phyloP scores from a whole-genome alignment of 2,797 vertebrate genomes.

The Chelon auratus region DNA sequence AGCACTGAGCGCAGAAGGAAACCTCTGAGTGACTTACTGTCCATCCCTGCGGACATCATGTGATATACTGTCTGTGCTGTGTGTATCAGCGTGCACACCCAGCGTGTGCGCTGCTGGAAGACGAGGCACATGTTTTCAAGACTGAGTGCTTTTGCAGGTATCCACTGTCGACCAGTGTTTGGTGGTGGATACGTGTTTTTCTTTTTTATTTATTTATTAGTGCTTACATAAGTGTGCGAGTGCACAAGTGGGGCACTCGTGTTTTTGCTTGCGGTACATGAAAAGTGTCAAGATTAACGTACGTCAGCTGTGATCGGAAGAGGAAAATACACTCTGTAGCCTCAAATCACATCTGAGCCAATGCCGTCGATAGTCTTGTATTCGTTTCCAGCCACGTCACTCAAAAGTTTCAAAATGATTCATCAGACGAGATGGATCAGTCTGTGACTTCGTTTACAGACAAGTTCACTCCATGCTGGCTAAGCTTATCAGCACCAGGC shows the following conservation, averaged over 20 bases:
- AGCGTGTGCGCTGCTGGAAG: background rate
- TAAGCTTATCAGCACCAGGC: too few species aligned
- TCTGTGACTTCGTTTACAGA: too few species aligned
- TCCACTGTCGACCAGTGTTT: background rate
- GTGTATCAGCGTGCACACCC: background rate
- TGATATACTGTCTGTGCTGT: background rate
- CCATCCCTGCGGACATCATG: background rate
- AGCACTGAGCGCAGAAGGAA: conserved; percentile 4
- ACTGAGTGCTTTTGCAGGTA: conserved; percentile 3
- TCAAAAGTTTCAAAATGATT: too few species aligned
- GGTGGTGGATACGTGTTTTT: conserved; percentile 3
- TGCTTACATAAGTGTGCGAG: background rate
- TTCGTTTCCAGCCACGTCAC: too few species aligned
- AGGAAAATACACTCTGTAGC: background rate
- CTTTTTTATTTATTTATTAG: conserved; percentile 29
- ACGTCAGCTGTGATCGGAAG: conserved; percentile 2
- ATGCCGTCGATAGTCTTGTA: background rate
- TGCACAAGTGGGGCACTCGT: background rate
- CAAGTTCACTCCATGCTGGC: too few species aligned
- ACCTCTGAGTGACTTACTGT: conserved; percentile 4
- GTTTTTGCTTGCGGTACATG: conserved; percentile 23
- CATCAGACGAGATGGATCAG: too few species aligned
- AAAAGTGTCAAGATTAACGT: conserved; percentile 16
- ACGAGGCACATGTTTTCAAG: background rate
- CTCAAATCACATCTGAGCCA: background rate